phyloP scores from a whole-genome alignment of 2,797 vertebrate species.

The Limosa lapponica region DNA sequence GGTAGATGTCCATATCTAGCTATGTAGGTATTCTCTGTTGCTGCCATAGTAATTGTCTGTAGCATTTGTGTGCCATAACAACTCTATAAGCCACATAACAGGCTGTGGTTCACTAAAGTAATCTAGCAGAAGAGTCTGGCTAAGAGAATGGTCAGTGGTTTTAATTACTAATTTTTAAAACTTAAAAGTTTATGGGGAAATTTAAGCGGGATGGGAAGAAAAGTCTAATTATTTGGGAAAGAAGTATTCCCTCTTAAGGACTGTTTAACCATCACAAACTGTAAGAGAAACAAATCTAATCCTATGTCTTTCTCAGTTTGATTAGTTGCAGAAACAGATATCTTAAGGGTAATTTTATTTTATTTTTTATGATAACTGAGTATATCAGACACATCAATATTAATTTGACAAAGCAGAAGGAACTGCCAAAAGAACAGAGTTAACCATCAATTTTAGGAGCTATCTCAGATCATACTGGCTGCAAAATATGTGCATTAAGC shows the following conservation, averaged over 20 bases:
- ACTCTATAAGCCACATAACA: neutral
- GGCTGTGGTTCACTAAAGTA: neutral
- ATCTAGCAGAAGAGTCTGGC: neutral
- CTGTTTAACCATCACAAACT: neutral
- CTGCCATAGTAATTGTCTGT: neutral
- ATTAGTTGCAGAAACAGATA: neutral
- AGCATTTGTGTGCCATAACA: neutral
- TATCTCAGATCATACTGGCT: neutral
- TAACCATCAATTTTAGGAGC: neutral
- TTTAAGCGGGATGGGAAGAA: neutral
- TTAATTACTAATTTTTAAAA: neutral
- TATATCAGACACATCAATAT: neutral
- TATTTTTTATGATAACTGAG: neutral
- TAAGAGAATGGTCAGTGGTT: neutral
- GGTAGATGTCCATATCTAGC: neutral
- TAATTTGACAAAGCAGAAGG: neutral
- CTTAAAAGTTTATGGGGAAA: neutral
- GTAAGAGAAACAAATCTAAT: neutral
- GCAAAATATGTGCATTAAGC: neutral
- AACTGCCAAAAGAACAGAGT: neutral
- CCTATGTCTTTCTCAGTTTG: neutral
- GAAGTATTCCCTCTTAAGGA: neutral
- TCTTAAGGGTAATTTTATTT: neutral
- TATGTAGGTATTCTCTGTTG: neutral
- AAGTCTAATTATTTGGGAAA: neutral